Evolutionary conservation across 1,140 invertebrate species (phyloP).

Genomic region (Pseudomyrmex sp.): DNA sequence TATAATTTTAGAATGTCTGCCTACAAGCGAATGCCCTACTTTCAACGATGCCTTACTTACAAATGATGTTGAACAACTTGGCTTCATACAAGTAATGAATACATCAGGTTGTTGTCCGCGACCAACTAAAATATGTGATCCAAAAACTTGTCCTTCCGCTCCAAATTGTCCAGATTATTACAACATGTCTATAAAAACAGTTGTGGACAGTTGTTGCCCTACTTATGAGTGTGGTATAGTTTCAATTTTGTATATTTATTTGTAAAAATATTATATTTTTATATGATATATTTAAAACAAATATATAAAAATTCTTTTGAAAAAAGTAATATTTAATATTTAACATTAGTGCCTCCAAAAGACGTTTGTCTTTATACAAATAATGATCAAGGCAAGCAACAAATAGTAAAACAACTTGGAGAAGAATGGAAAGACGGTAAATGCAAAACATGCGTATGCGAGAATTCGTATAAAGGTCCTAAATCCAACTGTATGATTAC

Average conservation of each 20-base stretch:
- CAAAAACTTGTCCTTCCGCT: conserved; percentile 86
- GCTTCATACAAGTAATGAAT: conserved; percentile 87
- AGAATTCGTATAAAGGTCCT: conserved; percentile 70
- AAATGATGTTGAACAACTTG: conserved; percentile 84
- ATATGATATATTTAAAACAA: neutral
- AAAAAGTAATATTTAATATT: neutral
- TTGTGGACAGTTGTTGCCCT: conserved; percentile 87
- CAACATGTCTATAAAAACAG: conserved; percentile 81
- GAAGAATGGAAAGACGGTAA: conserved; percentile 89
- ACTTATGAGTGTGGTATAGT: conserved; percentile 88
- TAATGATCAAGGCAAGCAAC: conserved; percentile 82
- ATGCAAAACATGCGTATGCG: conserved; percentile 88
- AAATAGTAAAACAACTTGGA: conserved; percentile 85
- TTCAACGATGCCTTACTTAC: conserved; percentile 77
- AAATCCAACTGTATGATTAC: conserved; percentile 80
- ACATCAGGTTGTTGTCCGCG: conserved; percentile 89
- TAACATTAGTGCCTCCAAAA: conserved; percentile 87
- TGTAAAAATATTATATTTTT: too few species aligned
- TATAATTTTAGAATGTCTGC: conserved; percentile 87
- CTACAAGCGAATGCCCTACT: conserved; percentile 88
- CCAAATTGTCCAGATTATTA: conserved; percentile 87
- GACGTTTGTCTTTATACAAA: conserved; percentile 89
- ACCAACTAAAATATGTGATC: conserved; percentile 86
- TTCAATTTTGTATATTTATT: neutral
- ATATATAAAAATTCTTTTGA: neutral